phyloP scores from a whole-genome alignment of 2,888 invertebrate genomes.

The Lottia gigantea region DNA sequence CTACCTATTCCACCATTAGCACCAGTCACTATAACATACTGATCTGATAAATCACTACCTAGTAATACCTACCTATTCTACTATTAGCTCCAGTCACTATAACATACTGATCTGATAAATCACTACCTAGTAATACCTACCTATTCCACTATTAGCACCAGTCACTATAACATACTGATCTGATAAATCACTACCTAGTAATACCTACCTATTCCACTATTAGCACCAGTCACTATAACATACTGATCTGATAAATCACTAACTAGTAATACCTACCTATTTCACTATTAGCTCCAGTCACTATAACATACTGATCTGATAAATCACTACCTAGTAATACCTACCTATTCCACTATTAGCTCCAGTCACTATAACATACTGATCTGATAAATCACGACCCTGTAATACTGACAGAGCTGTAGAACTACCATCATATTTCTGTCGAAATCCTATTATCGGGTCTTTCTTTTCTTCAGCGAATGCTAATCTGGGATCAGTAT shows the following conservation, averaged over 20 bases:
- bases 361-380: slow-evolving; percentile 88
- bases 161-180: slow-evolving; percentile 88
- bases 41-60: slow-evolving; percentile 87
- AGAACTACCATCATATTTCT: slow-evolving; percentile 85
- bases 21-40: slow-evolving; percentile 88
- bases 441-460: slow-evolving; percentile 45
- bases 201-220: slow-evolving; percentile 86
- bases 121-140: slow-evolving; percentile 79
- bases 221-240: slow-evolving; percentile 90
- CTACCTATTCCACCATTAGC: slow-evolving; percentile 89
- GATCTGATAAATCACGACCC: slow-evolving; percentile 87
- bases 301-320: slow-evolving; percentile 83
- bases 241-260: slow-evolving; percentile 86
- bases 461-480: slow-evolving; percentile 75
- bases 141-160: slow-evolving; percentile 92
- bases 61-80: slow-evolving; percentile 82
- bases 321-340: slow-evolving; percentile 83
- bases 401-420: slow-evolving; percentile 87
- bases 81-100: slow-evolving; percentile 90
- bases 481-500: slow-evolving; percentile 90
- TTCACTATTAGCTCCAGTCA: slow-evolving; percentile 92
- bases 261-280: slow-evolving; percentile 82
- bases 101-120: slow-evolving; percentile 85
- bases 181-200: slow-evolving; percentile 88
- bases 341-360: slow-evolving; percentile 89